Evolutionary conservation across 2,113 vertebrate genomes (phyloP), one percentile per base, ranked within the genome.

Genomic region (Macheiramphus alcinus): DNA sequence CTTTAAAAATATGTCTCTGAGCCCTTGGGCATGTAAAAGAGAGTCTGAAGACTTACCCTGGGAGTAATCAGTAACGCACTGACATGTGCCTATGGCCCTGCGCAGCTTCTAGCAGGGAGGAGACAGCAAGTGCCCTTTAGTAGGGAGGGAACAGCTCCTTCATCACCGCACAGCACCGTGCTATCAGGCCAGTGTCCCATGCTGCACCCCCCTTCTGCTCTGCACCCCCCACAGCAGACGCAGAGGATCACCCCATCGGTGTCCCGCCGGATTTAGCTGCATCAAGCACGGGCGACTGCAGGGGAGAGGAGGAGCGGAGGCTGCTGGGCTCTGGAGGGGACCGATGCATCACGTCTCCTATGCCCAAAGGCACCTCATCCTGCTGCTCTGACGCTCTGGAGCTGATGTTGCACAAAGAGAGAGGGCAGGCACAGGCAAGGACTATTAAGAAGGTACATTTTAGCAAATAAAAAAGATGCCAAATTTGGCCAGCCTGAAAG

Each of bases 201-300:
- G 4, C 29, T 42, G 18, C 36, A 66, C 8, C 32, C 21, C 45
- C 45, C 55, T 66, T 56, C 66, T 68, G 38, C 48, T 45, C 43
- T 48, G 34, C 32, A 67, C 0, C 2, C 18, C 8, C 11, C 6
- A 3, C 1, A 45, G n/a, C 31, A 59, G 61, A 34, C 1, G 1
- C 40, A 81, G 48, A 56, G 27, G 16, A 38, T 68, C 62, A 38
- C n/a, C 13, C 22, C 75, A 18, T 18, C 1, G 1, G 25, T 6
- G 19, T 68, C 62, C 58, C 4, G 1, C 29, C 0, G 0, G 50
- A 52, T n/a, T 59, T 8, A 14, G 34, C 16, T 58, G 38, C 53
- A 36, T 26, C 4, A 1, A 45, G 47, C 8, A 8, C 3, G 12
- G 45, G 52, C 0, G 1, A 8, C 71, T 8, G 11, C 2, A 2